phyloP scores from a whole-genome alignment of 2,797 vertebrate genomes.

The Delichon dasypus region DNA sequence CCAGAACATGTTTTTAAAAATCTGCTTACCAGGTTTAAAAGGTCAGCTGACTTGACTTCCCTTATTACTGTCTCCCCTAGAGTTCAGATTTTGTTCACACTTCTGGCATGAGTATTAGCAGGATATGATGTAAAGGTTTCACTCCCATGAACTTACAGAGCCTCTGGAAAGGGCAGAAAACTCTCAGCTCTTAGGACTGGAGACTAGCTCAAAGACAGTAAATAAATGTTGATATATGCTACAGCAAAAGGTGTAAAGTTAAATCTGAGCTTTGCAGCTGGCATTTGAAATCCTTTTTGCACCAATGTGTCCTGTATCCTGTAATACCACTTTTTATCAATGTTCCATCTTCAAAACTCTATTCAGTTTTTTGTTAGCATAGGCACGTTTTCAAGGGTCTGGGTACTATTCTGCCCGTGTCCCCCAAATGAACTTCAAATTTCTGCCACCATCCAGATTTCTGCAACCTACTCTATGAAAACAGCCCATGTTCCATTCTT shows the following conservation, averaged over 20 bases:
- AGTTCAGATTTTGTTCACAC: slow-evolving; percentile 21
- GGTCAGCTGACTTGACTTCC: slow-evolving; percentile 5
- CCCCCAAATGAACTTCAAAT: neutral
- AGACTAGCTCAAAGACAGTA: neutral
- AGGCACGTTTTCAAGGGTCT: neutral
- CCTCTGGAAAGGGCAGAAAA: neutral
- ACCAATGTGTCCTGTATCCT: neutral
- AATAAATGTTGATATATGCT: neutral
- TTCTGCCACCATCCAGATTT: neutral
- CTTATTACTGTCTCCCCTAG: slow-evolving; percentile 1
- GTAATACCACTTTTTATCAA: neutral
- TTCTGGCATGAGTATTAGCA: neutral
- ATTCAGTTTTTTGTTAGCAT: neutral
- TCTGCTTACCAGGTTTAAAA: slow-evolving; percentile 44
- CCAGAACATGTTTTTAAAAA: slow-evolving; percentile 30
- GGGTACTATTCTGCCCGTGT: neutral
- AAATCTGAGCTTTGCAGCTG: neutral
- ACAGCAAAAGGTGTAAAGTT: neutral
- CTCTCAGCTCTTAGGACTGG: neutral
- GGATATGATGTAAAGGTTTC: slow-evolving; percentile 21
- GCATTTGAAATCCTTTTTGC: neutral
- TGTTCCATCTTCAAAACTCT: neutral
- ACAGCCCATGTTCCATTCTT: neutral
- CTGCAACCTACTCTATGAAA: neutral
- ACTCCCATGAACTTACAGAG: neutral